Evolutionary conservation across 2,888 invertebrate genomes (phyloP).

Genomic region (Allacma fusca): DNA sequence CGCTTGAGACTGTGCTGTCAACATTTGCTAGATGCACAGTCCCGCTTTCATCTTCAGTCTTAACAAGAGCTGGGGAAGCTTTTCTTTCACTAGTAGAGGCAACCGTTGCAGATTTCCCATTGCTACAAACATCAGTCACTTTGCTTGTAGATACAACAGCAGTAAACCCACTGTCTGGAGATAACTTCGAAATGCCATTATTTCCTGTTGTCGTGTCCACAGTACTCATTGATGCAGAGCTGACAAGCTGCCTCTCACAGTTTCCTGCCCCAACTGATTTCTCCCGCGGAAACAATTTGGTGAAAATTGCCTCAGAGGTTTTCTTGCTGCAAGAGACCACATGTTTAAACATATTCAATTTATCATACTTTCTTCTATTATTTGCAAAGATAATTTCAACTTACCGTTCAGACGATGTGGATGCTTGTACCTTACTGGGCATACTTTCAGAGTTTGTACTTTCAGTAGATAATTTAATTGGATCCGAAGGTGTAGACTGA

Average conservation of each 20-base stretch:
- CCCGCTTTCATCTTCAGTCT: conserved; percentile 5
- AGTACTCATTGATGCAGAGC: background rate
- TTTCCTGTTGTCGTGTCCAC: background rate
- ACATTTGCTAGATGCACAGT: background rate
- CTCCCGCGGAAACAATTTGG: background rate
- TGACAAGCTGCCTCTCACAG: background rate
- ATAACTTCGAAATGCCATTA: background rate
- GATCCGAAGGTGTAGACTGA: background rate
- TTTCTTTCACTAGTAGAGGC: background rate
- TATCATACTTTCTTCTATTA: too few species aligned
- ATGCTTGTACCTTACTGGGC: background rate
- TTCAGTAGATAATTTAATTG: background rate
- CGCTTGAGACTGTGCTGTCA: background rate
- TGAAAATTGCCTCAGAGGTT: background rate
- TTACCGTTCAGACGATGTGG: background rate
- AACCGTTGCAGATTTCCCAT: background rate
- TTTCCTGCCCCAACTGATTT: background rate
- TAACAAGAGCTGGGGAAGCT: background rate
- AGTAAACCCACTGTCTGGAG: background rate
- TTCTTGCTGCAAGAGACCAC: background rate
- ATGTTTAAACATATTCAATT: too few species aligned
- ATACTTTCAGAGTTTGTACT: background rate
- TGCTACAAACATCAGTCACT: conserved; percentile 1
- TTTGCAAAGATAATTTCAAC: too few species aligned
- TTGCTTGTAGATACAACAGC: background rate